Base-by-base conservation (phyloP, 2,888 invertebrate species). In the Sinodicranocentrus sp. region DNA sequence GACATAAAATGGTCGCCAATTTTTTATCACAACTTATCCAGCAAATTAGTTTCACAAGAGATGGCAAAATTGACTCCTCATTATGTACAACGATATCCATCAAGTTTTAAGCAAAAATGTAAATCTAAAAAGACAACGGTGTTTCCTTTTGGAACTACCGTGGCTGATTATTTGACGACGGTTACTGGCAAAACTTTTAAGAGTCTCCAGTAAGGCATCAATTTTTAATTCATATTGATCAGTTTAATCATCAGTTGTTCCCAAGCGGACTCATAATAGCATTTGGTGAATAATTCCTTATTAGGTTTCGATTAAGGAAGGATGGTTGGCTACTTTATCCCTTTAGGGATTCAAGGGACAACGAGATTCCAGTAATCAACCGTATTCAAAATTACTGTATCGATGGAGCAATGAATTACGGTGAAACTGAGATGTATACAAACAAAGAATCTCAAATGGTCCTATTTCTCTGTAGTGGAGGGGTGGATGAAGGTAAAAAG, bases 251-350 rank as follows among this genome's bases (percentile, higher is more conserved):
- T n/a, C n/a, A n/a, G n/a, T n/a, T n/a, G n/a, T n/a, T n/a, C n/a
- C n/a, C n/a, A n/a, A n/a, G n/a, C n/a, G n/a, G n/a, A n/a, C n/a
- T n/a, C n/a, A n/a, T n/a, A n/a, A n/a, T n/a, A n/a, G n/a, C n/a
- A n/a, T n/a, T n/a, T n/a, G n/a, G n/a, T n/a, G n/a, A n/a, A n/a
- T n/a, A n/a, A n/a, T n/a, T n/a, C n/a, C n/a, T n/a, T n/a, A n/a
- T n/a, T n/a, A 85, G 85, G 77, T 85, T 85, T 70, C 76, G 85
- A 0, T 17, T 85, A 25, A 57, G 82, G 54, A 77, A 72, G 28
- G 85, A 85, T 59, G 85, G 85, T n/a, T 84, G 82, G 67, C 79
- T 85, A 21, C 67, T 84, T 15, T 85, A 85, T 48, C 83, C 85
- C 1, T 75, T 77, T 23, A 26, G 68, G 23, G 72, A 68, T 17